These are phyloP conservation scores for Saccopteryx bilineata DNA, from an alignment of 2,113 vertebrate genomes.

Conservation along the genomic window DNA sequence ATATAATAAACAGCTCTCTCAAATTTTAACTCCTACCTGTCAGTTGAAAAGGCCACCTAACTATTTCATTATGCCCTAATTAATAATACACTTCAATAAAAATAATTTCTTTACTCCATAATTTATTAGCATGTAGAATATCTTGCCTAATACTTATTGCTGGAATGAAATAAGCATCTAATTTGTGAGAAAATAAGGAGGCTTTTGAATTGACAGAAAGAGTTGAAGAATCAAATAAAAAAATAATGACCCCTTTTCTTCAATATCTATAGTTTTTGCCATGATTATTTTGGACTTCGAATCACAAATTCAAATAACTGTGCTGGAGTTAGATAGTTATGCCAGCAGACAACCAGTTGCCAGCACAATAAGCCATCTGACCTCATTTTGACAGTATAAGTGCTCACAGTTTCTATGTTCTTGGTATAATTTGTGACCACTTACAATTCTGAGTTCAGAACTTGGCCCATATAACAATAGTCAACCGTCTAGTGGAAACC, in stretches of 20 bases:
- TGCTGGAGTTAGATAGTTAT: constrained; percentile 51
- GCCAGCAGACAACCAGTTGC: constrained; percentile 65
- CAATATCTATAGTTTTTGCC: background rate
- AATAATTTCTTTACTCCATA: constrained; percentile 76
- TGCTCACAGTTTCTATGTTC: constrained; percentile 55
- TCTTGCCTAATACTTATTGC: constrained; percentile 73
- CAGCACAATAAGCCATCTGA: constrained; percentile 75
- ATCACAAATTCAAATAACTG: constrained; percentile 72
- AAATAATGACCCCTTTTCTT: background rate
- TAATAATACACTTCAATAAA: constrained; percentile 87
- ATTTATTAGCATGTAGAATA: constrained; percentile 77
- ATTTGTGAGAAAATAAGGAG: constrained; percentile 6
- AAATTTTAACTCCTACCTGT: constrained; percentile 77
- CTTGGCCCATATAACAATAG: constrained; percentile 52
- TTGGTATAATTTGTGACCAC: constrained; percentile 55
- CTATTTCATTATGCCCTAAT: constrained; percentile 76
- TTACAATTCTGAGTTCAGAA: constrained; percentile 57
- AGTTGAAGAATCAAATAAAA: constrained; percentile 3
- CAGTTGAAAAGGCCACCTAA: constrained; percentile 83
- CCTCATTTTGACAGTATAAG: constrained; percentile 67
- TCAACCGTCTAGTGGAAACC: constrained; percentile 67
- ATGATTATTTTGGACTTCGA: constrained; percentile 65
- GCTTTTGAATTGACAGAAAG: constrained; percentile 23
- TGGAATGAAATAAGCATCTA: constrained; percentile 69
- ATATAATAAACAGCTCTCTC: constrained; percentile 71